phyloP scores from a whole-genome alignment of 1,140 invertebrate genomes.

The Drosophila gunungcola region DNA sequence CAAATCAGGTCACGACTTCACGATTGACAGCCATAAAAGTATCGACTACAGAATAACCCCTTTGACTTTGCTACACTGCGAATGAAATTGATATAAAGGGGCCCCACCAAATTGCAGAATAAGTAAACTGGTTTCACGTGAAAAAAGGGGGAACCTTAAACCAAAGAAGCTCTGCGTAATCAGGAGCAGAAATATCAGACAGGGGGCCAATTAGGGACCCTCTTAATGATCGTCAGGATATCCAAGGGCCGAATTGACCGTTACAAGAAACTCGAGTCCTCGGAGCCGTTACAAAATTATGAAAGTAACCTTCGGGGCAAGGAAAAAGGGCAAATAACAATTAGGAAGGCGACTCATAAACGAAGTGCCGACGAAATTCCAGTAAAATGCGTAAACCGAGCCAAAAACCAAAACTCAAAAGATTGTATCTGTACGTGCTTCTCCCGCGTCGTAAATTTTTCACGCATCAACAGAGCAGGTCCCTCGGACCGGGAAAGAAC shows the following conservation, averaged over 20 bases:
- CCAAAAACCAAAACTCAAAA: conserved; percentile 42
- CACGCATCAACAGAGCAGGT: conserved; percentile 63
- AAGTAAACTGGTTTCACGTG: conserved; percentile 16
- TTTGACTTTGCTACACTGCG: not conserved
- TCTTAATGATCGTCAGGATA: conserved; percentile 19
- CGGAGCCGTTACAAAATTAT: conserved; percentile 51
- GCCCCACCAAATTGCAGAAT: conserved; percentile 14
- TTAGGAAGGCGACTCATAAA: conserved; percentile 61
- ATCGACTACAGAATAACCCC: conserved; percentile 12
- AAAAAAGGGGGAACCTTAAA: conserved; percentile 11
- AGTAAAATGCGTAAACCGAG: conserved; percentile 58
- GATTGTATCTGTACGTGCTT: conserved; percentile 39
- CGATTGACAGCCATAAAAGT: conserved; percentile 18
- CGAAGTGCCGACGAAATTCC: conserved; percentile 72
- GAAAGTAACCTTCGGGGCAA: conserved; percentile 32
- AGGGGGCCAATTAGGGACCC: conserved; percentile 17
- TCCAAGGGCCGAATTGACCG: conserved; percentile 24
- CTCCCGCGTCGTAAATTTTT: conserved; percentile 67
- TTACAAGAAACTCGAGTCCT: conserved; percentile 44
- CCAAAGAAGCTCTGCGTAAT: conserved; percentile 26
- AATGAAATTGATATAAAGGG: conserved; percentile 24
- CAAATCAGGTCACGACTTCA: conserved; percentile 32
- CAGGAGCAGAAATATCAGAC: conserved; percentile 7
- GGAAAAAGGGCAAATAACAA: conserved; percentile 59
- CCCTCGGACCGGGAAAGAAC: conserved; percentile 57